phyloP scores from a whole-genome alignment of 1,140 invertebrate species.

The Anastatus disparis region DNA sequence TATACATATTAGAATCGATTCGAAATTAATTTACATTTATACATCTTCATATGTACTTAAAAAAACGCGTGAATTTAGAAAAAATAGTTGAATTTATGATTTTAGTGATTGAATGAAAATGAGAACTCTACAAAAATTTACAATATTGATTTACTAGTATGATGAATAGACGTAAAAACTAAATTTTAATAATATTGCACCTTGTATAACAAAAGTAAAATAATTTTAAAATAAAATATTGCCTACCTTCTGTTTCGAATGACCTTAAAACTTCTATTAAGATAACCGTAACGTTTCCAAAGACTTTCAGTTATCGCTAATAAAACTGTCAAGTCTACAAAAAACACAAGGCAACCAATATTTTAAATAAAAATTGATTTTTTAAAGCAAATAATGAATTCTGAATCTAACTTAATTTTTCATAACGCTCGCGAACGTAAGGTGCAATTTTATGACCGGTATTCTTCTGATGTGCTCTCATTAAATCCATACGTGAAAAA shows the following conservation, averaged over 20 bases:
- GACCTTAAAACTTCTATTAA: background rate
- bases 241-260: background rate
- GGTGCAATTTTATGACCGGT: slow-evolving; percentile 50
- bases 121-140: no score
- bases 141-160: no score
- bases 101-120: no score
- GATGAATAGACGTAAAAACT: background rate
- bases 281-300: background rate
- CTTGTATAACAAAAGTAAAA: slow-evolving; percentile 8
- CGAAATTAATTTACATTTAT: background rate
- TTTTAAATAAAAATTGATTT: background rate
- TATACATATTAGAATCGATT: background rate
- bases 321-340: no score
- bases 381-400: background rate
- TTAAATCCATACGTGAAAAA: slow-evolving; percentile 56
- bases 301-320: no score
- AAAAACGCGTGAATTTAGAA: background rate
- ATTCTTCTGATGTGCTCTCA: slow-evolving; percentile 53
- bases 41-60: background rate
- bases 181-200: slow-evolving; percentile 9
- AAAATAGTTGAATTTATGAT: background rate
- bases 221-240: background rate
- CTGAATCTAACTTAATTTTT: slow-evolving; percentile 39
- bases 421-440: slow-evolving; percentile 44
- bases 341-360: no score